A percentile compares a stretch with the other conserved stretches of the same genome.
phyloP scores from a whole-genome alignment of 2,797 vertebrate species.

The Leptodactylus fallax region DNA sequence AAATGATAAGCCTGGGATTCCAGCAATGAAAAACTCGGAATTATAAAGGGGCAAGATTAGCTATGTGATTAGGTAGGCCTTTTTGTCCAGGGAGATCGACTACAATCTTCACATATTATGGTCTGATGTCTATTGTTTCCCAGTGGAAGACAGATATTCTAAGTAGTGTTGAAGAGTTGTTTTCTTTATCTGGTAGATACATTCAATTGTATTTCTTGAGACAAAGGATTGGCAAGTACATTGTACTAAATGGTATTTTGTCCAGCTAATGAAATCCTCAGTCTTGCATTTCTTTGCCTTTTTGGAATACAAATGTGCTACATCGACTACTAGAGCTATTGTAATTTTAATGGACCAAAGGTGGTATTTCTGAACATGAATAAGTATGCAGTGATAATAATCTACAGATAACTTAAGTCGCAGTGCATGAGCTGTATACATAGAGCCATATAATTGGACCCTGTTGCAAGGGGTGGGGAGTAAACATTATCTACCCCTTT shows the following conservation, averaged over 20 bases:
- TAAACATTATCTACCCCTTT: no score
- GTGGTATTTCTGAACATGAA: not conserved
- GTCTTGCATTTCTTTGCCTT: not conserved
- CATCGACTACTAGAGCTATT: not conserved
- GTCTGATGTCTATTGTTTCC: slow-evolving; percentile 25
- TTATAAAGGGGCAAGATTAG: slow-evolving; percentile 20
- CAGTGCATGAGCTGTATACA: no score
- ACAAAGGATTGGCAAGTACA: slow-evolving; percentile 30
- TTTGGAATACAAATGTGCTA: not conserved
- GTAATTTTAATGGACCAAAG: not conserved
- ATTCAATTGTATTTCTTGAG: slow-evolving; percentile 26
- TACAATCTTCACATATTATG: not conserved
- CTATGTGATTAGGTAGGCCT: slow-evolving; percentile 26
- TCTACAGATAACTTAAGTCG: not conserved
- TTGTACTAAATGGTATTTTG: slow-evolving; percentile 17
- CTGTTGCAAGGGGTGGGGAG: no score
- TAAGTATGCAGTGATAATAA: not conserved
- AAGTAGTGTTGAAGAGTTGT: slow-evolving; percentile 13
- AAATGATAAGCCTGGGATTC: slow-evolving; percentile 40
- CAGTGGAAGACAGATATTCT: slow-evolving; percentile 18
- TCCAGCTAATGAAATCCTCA: slow-evolving; percentile 8
- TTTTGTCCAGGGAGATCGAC: slow-evolving; percentile 17
- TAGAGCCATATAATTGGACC: no score
- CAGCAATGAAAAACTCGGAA: not conserved
- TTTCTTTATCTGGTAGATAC: slow-evolving; percentile 23